A percentile compares a stretch with the other conserved stretches of the same genome.
Evolutionary conservation across 2,113 vertebrate genomes (phyloP).

Genomic region (Otocyon megalotis): DNA sequence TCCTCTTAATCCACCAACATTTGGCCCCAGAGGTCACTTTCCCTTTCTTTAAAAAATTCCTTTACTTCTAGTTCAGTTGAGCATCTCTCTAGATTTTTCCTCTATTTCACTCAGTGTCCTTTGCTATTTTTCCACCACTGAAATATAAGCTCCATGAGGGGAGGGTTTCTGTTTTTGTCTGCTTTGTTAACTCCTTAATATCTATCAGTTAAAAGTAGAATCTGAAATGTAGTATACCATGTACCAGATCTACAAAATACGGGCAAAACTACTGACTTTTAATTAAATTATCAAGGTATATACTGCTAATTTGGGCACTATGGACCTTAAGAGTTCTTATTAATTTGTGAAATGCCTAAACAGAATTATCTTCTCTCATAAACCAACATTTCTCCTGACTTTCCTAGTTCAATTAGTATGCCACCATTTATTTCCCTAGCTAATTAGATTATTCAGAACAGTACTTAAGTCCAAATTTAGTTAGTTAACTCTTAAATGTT

Average conservation of each 20-base stretch:
- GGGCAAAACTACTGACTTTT: neutral
- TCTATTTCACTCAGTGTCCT: neutral
- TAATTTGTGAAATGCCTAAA: slow-evolving; percentile 5
- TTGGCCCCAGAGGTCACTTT: neutral
- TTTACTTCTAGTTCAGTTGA: neutral
- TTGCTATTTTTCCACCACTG: neutral
- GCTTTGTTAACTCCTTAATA: neutral
- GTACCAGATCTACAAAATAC: neutral
- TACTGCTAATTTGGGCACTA: neutral
- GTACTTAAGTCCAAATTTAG: neutral
- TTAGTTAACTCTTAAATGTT: neutral
- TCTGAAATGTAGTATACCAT: neutral
- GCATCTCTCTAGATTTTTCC: neutral
- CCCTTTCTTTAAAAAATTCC: neutral
- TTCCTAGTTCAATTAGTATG: neutral
- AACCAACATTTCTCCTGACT: neutral
- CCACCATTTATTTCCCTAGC: neutral
- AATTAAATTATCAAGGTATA: neutral
- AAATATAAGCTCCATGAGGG: neutral
- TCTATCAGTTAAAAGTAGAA: neutral
- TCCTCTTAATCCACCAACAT: neutral
- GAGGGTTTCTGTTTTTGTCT: neutral
- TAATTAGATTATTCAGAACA: neutral
- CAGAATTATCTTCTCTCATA: neutral
- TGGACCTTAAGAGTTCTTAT: neutral